Conservation (phyloP, 2,888 invertebrate genomes). For the Mimachlamys varia region DNA sequence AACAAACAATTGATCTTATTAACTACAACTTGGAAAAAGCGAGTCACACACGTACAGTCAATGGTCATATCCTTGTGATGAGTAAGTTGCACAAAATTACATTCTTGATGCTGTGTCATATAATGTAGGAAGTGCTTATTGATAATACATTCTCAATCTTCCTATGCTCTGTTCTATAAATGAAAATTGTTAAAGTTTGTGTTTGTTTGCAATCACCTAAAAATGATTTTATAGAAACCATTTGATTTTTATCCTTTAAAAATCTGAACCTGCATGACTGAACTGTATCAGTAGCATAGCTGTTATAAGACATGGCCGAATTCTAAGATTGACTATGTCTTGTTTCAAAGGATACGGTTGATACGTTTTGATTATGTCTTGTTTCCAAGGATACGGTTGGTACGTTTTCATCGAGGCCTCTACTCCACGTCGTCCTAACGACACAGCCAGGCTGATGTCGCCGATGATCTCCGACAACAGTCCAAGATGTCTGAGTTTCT, state of each 20-base stretch:
- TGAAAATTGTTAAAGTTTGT: too few species aligned
- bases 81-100: too few species aligned
- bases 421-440: conserved; percentile 84
- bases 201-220: neutral
- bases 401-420: conserved; percentile 84
- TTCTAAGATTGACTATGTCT: conserved; percentile 72
- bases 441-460: conserved; percentile 83
- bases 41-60: too few species aligned
- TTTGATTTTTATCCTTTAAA: neutral
- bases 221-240: neutral
- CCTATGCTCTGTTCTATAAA: too few species aligned
- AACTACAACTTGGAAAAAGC: too few species aligned
- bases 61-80: too few species aligned
- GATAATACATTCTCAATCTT: too few species aligned
- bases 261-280: neutral
- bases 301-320: neutral
- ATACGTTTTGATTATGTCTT: conserved; percentile 80
- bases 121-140: too few species aligned
- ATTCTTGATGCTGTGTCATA: too few species aligned
- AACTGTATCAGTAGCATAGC: neutral
- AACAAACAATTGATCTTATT: too few species aligned
- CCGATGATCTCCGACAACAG: conserved; percentile 60
- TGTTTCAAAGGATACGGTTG: conserved; percentile 59
- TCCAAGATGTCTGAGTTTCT: conserved; percentile 71
- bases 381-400: conserved; percentile 60